Evolutionary conservation across 2,888 invertebrate genomes (phyloP).

Genomic region (Hesperia comma): DNA sequence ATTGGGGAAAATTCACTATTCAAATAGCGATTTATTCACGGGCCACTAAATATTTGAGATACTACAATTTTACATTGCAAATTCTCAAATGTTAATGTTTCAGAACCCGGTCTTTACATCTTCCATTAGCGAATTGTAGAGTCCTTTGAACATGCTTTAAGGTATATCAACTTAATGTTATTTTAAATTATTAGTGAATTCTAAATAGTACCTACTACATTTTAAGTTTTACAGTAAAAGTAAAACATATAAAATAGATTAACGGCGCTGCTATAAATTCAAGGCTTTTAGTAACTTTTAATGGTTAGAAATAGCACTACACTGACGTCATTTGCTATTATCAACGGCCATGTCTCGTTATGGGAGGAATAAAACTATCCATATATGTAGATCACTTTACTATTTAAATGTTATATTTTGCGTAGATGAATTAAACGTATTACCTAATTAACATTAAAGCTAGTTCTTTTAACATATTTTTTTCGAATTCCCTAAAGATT

Average conservation of each 20-base stretch:
- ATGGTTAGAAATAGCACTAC: slow-evolving; percentile 2
- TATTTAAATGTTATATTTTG: neutral
- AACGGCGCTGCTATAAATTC: slow-evolving; percentile 1
- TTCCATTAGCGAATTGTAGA: neutral
- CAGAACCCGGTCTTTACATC: neutral
- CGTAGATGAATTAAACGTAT: too few species aligned
- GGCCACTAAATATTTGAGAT: neutral
- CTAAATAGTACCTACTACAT: too few species aligned
- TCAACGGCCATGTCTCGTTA: neutral
- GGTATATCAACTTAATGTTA: too few species aligned
- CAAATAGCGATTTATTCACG: slow-evolving; percentile 11
- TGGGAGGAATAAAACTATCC: neutral
- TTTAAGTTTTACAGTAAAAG: too few species aligned
- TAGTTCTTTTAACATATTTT: too few species aligned
- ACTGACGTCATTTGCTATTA: slow-evolving; percentile 2
- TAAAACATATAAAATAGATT: neutral
- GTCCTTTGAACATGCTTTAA: too few species aligned
- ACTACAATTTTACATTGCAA: neutral
- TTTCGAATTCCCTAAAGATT: too few species aligned
- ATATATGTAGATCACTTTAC: neutral
- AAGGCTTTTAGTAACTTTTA: slow-evolving; percentile 6
- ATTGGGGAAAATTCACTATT: slow-evolving; percentile 11
- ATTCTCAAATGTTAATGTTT: neutral
- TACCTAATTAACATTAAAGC: too few species aligned
- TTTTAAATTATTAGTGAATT: too few species aligned